A percentile compares a stretch with the other conserved stretches of the same genome.
Conservation (phyloP, 2,888 invertebrate species). For the Pristionchus mayeri region DNA sequence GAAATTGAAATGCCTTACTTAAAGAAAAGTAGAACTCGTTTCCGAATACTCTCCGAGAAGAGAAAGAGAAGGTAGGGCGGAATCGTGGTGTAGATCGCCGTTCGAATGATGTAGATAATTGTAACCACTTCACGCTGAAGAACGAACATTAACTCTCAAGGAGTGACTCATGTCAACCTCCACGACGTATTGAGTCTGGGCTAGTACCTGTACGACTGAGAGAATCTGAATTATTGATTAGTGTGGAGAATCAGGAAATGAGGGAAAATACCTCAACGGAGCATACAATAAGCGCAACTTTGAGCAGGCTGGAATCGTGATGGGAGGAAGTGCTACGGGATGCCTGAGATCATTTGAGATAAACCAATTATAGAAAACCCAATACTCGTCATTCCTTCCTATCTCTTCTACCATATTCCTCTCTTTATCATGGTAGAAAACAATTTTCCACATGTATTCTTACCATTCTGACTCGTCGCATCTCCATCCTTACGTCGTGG, state of each 20-base stretch:
- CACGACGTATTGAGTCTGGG: neutral
- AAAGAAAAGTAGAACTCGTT: neutral
- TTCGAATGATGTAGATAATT: neutral
- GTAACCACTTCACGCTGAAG: neutral
- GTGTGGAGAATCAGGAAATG: neutral
- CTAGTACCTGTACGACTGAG: neutral
- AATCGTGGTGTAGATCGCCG: neutral
- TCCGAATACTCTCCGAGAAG: neutral
- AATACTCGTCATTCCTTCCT: too few relatives aligned
- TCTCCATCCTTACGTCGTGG: neutral
- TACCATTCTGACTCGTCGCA: too few relatives aligned
- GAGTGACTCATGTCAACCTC: neutral
- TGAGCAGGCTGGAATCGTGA: neutral
- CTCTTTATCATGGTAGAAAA: neutral
- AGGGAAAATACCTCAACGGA: neutral
- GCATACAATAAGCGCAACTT: neutral
- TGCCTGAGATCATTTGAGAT: neutral
- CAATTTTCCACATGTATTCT: neutral
- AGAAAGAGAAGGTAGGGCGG: neutral
- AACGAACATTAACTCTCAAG: too few relatives aligned
- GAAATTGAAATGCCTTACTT: too few relatives aligned
- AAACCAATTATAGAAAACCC: too few relatives aligned
- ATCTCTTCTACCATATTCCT: too few relatives aligned
- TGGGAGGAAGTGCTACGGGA: neutral
- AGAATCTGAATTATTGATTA: neutral